Evolutionary conservation across 2,888 invertebrate genomes (phyloP).

Genomic region (Hyposoter didymator): DNA sequence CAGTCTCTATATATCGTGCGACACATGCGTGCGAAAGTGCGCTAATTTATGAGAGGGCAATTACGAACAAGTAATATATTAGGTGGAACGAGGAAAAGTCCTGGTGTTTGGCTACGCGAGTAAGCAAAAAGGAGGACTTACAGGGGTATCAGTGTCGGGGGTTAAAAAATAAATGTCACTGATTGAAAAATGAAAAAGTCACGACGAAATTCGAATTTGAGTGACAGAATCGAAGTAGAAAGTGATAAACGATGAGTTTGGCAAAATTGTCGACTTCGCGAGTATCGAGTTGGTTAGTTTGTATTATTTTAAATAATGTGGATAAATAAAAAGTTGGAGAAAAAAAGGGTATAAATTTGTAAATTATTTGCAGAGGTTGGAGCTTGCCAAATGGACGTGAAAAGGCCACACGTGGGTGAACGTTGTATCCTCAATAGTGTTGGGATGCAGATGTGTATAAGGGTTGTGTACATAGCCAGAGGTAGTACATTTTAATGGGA

Average conservation of each 20-base stretch:
- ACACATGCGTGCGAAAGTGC: conserved; percentile 80
- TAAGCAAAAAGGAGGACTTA: background rate
- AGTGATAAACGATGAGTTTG: background rate
- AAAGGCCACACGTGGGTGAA: conserved; percentile 57
- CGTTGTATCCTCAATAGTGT: conserved; percentile 49
- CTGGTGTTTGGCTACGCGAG: background rate
- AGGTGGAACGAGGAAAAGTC: conserved; percentile 66
- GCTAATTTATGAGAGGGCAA: conserved; percentile 82
- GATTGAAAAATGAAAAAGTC: background rate
- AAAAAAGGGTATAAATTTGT: conserved; percentile 59
- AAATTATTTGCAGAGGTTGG: conserved; percentile 60
- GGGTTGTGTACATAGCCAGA: conserved; percentile 28
- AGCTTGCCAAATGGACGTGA: conserved; percentile 66
- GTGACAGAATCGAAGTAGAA: background rate
- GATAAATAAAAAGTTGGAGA: conserved; percentile 3
- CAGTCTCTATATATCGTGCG: conserved; percentile 77
- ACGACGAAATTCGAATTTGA: background rate
- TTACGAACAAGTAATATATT: conserved; percentile 82
- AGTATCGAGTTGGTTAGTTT: background rate
- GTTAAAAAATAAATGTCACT: background rate
- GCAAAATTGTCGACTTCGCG: background rate
- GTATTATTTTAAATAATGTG: background rate
- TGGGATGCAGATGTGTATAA: conserved; percentile 7
- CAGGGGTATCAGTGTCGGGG: background rate
- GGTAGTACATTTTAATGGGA: conserved; percentile 62